These are phyloP conservation scores for Lithophane socia DNA, from an alignment of 2,888 invertebrate species.

Conservation along the genomic window DNA sequence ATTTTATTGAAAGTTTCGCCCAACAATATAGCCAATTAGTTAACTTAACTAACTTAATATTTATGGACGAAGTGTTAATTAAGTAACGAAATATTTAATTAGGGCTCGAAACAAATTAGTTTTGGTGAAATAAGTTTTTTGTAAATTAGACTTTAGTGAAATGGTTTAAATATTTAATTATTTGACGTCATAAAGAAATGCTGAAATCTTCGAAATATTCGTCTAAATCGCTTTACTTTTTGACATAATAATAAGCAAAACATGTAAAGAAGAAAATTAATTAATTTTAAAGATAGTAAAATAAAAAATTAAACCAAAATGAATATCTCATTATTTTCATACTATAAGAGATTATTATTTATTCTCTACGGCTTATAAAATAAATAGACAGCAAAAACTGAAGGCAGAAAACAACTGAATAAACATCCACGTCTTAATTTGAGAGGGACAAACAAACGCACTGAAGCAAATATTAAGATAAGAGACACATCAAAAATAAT, in stretches of 20 bases:
- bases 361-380: neutral
- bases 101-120: constrained; percentile 5
- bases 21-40: constrained; percentile 49
- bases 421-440: constrained; percentile 52
- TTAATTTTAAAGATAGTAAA: neutral
- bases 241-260: neutral
- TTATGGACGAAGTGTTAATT: constrained; percentile 36
- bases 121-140: neutral
- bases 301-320: neutral
- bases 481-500: constrained; percentile 61
- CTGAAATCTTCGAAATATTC: neutral
- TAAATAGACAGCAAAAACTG: neutral
- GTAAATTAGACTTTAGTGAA: neutral
- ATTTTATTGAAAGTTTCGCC: constrained; percentile 42
- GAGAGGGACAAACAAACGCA: constrained; percentile 38
- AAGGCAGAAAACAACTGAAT: constrained; percentile 37
- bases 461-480: constrained; percentile 61
- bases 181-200: neutral
- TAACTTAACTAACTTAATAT: constrained; percentile 34
- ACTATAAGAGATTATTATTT: neutral
- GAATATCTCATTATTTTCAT: neutral
- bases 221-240: neutral
- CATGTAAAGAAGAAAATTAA: neutral
- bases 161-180: neutral
- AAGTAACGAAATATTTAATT: constrained; percentile 18